Evolutionary conservation across 2,113 vertebrate species (phyloP).

Genomic region (Nibea albiflora): DNA sequence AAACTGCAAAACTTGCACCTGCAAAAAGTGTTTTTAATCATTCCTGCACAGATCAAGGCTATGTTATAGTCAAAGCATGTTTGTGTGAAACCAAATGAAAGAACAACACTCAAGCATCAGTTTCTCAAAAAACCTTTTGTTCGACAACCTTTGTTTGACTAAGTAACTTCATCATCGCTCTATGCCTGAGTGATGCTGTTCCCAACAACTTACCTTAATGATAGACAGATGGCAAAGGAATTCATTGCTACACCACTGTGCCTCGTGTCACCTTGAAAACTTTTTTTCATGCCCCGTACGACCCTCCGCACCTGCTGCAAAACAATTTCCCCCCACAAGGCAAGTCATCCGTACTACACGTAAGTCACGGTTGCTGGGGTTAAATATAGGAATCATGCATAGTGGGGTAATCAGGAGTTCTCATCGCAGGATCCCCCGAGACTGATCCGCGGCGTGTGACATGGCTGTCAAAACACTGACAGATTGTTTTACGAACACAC

Average conservation of each 20-base stretch:
- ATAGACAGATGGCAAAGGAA: conserved; percentile 74
- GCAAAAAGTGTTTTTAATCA: not conserved
- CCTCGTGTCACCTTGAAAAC: conserved; percentile 76
- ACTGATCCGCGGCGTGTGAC: conserved; percentile 77
- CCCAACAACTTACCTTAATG: conserved; percentile 64
- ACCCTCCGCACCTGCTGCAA: conserved; percentile 71
- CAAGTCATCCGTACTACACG: conserved; percentile 52
- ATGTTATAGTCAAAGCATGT: not conserved
- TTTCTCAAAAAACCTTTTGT: conserved; percentile 1
- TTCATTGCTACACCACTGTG: conserved; percentile 50
- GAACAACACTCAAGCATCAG: not conserved
- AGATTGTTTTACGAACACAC: conserved; percentile 76
- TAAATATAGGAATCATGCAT: conserved; percentile 75
- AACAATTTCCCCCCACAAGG: conserved; percentile 49
- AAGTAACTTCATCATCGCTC: conserved; percentile 19
- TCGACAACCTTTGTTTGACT: conserved; percentile 35
- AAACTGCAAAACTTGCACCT: conserved; percentile 3
- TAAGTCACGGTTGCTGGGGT: conserved; percentile 65
- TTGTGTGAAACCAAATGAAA: conserved; percentile 20
- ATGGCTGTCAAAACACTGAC: conserved; percentile 81
- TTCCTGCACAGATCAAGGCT: not conserved
- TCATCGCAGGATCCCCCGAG: conserved; percentile 74
- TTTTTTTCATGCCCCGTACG: conserved; percentile 54
- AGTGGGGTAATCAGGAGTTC: conserved; percentile 72
- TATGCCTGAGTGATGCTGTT: conserved; percentile 32